Percentiles rank a stretch among this genome's conserved stretches.
These are phyloP conservation scores for Pantherophis vulpinus DNA, from an alignment of 2,797 vertebrate species.

Conservation along the genomic window DNA sequence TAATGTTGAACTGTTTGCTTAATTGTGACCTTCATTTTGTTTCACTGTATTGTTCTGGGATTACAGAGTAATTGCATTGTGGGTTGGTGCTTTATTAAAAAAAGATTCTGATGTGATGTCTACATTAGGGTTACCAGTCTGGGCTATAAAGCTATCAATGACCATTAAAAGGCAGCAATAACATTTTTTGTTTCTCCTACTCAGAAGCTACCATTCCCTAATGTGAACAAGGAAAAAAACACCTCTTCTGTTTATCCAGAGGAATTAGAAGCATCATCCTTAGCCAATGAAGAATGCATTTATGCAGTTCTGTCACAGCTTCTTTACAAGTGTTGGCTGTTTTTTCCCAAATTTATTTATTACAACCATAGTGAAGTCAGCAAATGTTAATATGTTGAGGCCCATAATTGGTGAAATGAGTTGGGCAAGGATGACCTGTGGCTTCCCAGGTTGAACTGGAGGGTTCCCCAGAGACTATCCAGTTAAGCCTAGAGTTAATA, in stretches of 20 bases:
- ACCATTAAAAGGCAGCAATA: neutral
- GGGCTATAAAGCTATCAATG: neutral
- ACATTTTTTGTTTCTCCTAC: neutral
- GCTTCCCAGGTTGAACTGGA: neutral
- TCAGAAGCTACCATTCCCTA: neutral
- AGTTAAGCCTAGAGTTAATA: neutral
- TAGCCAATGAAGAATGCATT: neutral
- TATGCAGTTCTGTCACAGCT: neutral
- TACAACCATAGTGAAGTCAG: neutral
- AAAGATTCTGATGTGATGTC: neutral
- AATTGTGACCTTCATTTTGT: neutral
- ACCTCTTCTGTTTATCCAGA: neutral
- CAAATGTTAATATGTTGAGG: neutral
- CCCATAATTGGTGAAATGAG: neutral
- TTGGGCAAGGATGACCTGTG: neutral
- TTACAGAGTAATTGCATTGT: neutral
- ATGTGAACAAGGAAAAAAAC: neutral
- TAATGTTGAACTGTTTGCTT: neutral
- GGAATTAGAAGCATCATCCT: neutral
- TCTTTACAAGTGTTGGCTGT: neutral
- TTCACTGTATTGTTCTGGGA: neutral
- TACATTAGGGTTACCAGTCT: neutral
- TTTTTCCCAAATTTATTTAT: neutral
- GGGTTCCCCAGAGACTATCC: neutral
- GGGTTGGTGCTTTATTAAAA: neutral